Conservation (phyloP, 2,113 vertebrate genomes). For the Rana temporaria region DNA sequence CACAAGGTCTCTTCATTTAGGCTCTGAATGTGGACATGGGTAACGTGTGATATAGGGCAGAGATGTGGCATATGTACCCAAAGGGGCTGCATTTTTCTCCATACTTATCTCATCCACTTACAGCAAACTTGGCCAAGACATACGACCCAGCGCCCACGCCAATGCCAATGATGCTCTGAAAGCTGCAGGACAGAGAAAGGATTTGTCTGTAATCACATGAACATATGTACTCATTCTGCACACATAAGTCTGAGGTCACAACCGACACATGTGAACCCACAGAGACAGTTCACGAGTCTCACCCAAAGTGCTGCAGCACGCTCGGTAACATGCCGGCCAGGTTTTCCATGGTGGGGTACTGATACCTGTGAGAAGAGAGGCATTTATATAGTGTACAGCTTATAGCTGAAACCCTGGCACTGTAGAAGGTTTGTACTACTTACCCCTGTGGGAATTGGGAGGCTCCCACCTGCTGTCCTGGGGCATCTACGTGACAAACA, state of each 20-base stretch:
- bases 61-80: too few species aligned
- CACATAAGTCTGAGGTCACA: neutral
- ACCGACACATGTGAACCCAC: too few species aligned
- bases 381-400: too few species aligned
- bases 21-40: too few species aligned
- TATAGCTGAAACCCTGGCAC: neutral
- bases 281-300: constrained; percentile 57
- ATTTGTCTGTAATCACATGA: too few species aligned
- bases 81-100: too few species aligned
- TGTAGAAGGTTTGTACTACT: constrained; percentile 53
- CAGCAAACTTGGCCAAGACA: constrained; percentile 93
- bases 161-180: constrained; percentile 94
- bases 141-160: constrained; percentile 96
- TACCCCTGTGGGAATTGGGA: constrained; percentile 94
- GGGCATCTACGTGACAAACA: constrained; percentile 93
- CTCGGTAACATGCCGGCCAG: constrained; percentile 94
- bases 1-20: too few species aligned
- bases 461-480: constrained; percentile 89
- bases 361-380: constrained; percentile 77
- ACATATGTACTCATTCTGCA: neutral
- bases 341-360: constrained; percentile 98
- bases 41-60: too few species aligned
- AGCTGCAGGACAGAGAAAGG: constrained; percentile 72
- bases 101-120: constrained; percentile 70
- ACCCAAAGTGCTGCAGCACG: constrained; percentile 96